Percentiles rank a stretch among this genome's conserved stretches.
Conservation (phyloP, 2,888 invertebrate genomes). For the Elegia similella region DNA sequence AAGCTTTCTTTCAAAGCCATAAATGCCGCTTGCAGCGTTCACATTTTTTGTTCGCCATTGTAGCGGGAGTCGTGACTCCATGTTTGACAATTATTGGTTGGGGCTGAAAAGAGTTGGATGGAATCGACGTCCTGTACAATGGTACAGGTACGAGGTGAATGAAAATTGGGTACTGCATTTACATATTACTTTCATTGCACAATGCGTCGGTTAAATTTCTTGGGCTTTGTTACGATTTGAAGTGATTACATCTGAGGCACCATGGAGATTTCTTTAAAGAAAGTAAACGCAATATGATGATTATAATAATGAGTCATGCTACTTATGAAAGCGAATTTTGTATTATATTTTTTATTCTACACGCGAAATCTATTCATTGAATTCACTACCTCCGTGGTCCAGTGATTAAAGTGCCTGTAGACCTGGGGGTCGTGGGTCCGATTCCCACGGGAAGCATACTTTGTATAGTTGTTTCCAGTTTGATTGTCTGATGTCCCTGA, state of each 20-base stretch:
- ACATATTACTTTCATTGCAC: background rate
- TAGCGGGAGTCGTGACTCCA: background rate
- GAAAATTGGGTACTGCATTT: background rate
- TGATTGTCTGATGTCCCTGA: too few species aligned
- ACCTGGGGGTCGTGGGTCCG: too few species aligned
- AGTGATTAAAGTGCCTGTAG: too few species aligned
- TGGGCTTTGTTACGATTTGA: background rate
- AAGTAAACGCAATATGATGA: too few species aligned
- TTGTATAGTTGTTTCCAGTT: too few species aligned
- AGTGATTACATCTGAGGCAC: background rate
- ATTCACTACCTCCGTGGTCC: too few species aligned
- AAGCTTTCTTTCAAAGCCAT: conserved; percentile 15
- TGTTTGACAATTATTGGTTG: conserved; percentile 11
- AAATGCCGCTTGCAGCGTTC: conserved; percentile 4
- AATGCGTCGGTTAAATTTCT: background rate
- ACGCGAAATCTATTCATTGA: too few species aligned
- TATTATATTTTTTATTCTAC: too few species aligned
- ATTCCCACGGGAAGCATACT: too few species aligned
- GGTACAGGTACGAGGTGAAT: background rate
- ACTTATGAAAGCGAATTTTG: too few species aligned
- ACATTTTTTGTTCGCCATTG: conserved; percentile 12
- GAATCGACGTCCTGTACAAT: background rate
- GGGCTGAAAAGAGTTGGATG: conserved; percentile 10
- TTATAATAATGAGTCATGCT: too few species aligned
- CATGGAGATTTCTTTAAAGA: too few species aligned